Conservation (phyloP, 2,797 vertebrate species). For the Tapera naevia region DNA sequence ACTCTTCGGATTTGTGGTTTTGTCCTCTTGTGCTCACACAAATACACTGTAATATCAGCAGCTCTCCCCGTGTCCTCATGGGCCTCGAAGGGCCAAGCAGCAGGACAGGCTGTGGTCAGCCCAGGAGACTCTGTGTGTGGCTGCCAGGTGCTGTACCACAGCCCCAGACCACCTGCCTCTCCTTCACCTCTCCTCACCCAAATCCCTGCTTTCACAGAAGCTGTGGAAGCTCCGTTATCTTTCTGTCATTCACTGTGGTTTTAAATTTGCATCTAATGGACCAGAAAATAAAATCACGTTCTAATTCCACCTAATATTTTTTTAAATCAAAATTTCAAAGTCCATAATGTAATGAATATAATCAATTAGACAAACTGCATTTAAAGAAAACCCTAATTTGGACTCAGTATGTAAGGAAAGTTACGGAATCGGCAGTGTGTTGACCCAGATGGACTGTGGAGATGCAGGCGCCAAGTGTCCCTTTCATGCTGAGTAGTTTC, state of each 20-base stretch:
- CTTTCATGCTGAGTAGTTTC: not conserved
- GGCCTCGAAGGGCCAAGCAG: not conserved
- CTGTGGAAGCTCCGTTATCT: not conserved
- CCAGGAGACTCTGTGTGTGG: not conserved
- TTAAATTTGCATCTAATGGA: not conserved
- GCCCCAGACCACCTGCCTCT: not conserved
- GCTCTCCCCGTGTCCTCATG: not conserved
- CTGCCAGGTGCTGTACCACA: not conserved
- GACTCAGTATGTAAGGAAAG: not conserved
- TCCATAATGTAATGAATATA: not conserved
- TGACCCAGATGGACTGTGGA: not conserved
- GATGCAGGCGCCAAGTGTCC: not conserved
- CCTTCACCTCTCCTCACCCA: rapidly evolving
- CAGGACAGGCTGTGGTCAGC: not conserved
- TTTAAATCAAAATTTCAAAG: not conserved
- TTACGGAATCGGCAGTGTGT: not conserved
- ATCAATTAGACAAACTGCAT: not conserved
- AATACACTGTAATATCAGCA: not conserved
- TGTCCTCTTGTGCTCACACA: not conserved
- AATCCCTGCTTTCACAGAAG: not conserved
- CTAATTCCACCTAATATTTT: not conserved
- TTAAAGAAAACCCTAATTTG: not conserved
- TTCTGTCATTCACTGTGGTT: rapidly evolving
- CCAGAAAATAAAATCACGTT: not conserved
- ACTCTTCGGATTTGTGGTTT: not conserved